Conservation (phyloP, 2,888 invertebrate genomes). For the Diaphora mendica region DNA sequence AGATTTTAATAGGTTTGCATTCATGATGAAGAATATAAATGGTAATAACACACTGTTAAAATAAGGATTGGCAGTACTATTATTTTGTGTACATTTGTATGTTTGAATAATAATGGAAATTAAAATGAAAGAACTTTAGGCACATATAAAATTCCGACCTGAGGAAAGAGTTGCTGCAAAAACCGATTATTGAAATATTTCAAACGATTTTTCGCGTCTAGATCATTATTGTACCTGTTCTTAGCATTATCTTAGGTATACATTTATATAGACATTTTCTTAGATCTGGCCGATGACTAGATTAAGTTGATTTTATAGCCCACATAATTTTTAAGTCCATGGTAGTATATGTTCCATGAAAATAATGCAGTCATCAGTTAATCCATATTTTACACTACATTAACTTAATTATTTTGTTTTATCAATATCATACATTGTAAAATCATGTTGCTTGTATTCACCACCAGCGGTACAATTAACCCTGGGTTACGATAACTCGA, state of each 20-base stretch:
- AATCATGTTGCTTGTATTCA: background rate
- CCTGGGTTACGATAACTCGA: background rate
- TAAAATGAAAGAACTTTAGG: constrained; percentile 38
- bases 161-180: constrained; percentile 12
- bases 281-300: background rate
- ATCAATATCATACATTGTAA: too few species aligned
- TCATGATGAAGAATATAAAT: constrained; percentile 25
- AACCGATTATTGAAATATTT: background rate
- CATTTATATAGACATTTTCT: too few species aligned
- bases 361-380: background rate
- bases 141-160: constrained; percentile 27
- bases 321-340: background rate
- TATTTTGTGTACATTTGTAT: constrained; percentile 35
- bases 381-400: background rate
- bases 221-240: constrained; percentile 1
- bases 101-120: constrained; percentile 45
- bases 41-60: constrained; percentile 25
- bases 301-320: background rate
- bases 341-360: background rate
- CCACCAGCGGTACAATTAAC: background rate
- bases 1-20: constrained; percentile 55
- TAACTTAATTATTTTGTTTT: background rate
- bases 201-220: background rate
- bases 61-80: constrained; percentile 29
- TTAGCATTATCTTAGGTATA: too few species aligned